Evolutionary conservation across 2,113 vertebrate species (phyloP), one percentile per base, ranked within the genome.

Genomic region (Neopipo cinnamomea): DNA sequence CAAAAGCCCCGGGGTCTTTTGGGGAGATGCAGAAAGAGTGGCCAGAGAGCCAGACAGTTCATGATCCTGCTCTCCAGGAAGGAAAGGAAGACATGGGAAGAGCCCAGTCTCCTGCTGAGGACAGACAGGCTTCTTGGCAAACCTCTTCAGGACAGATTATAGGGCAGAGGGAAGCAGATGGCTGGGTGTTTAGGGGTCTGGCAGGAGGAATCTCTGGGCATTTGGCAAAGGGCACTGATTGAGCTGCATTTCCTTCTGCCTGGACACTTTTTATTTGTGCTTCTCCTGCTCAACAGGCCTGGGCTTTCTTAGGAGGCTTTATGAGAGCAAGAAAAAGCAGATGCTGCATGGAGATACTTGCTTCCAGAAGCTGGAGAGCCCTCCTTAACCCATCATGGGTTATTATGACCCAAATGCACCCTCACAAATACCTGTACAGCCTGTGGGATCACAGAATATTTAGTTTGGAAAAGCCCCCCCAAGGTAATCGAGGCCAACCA

Each of bases 151-250:
- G 68, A 55, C 42, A 11, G 0, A 0, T 61, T 77, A 37, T 3
- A 2, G 63, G 91, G 78, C 55, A 84, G 61, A 49, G 53, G 56
- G 74, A 44, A 89, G 68, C 96, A 97, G 95, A 91, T 84, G 89
- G 89, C 5, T 0, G 0, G 73, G 70, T 7, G 1, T 82, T 94
- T 79, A 91, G 77, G 89, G 80, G 37, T 62, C 80, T 95, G 89
- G 76, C 89, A 91, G 47, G 65, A 95, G 70, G 13, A 59, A 37
- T 87, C n/a, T 46, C 76, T 50, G 50, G 56, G 47, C 24, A 44
- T 68, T 73, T 87, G 65, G 89, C 79, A 86, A 4, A 75, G 31
- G 80, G 12, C 23, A 33, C 33, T 28, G 72, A 35, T 52, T 73
- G 13, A 88, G 77, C 50, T 72, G 59, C 52, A 18, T 81, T 67